These are phyloP conservation scores for Agriopis marginaria DNA, from an alignment of 2,888 invertebrate species.

Conservation along the genomic window DNA sequence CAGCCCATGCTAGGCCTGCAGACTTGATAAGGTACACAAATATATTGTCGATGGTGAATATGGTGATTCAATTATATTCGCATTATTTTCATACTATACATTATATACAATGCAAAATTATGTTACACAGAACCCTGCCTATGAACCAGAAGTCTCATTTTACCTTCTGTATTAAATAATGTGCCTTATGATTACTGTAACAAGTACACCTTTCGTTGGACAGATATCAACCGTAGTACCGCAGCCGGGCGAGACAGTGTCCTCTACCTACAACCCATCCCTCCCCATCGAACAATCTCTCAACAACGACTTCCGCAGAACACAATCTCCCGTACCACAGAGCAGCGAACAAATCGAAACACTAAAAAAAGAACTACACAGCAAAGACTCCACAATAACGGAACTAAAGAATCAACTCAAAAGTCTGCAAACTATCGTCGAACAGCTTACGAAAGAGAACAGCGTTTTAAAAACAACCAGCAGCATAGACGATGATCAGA, in stretches of 20 bases:
- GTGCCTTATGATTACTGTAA: too few relatives aligned
- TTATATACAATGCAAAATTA: too few relatives aligned
- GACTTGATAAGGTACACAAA: too few relatives aligned
- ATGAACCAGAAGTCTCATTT: too few relatives aligned
- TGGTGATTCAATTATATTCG: too few relatives aligned
- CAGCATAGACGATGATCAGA: conserved; percentile 79
- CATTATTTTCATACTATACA: too few relatives aligned
- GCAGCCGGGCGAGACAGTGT: conserved; percentile 71
- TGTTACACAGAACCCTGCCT: too few relatives aligned
- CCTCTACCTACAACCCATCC: conserved; percentile 74
- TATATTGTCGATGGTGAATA: too few relatives aligned
- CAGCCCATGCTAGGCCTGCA: too few relatives aligned
- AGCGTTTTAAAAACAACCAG: conserved; percentile 89
- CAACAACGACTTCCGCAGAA: conserved; percentile 50
- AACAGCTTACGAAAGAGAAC: conserved; percentile 93
- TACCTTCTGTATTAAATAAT: too few relatives aligned
- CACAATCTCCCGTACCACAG: conserved; percentile 55
- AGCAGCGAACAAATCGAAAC: conserved; percentile 64
- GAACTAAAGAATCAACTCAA: conserved; percentile 88
- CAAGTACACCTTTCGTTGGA: conserved; percentile 13
- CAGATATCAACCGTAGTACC: conserved; percentile 69
- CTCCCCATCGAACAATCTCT: conserved; percentile 67
- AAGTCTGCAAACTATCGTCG: conserved; percentile 89
- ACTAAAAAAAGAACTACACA: conserved; percentile 85
- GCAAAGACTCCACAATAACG: conserved; percentile 88